These are phyloP conservation scores for Scelioninae gen. 2 DNA, from an alignment of 2,888 invertebrate genomes.

Conservation along the genomic window DNA sequence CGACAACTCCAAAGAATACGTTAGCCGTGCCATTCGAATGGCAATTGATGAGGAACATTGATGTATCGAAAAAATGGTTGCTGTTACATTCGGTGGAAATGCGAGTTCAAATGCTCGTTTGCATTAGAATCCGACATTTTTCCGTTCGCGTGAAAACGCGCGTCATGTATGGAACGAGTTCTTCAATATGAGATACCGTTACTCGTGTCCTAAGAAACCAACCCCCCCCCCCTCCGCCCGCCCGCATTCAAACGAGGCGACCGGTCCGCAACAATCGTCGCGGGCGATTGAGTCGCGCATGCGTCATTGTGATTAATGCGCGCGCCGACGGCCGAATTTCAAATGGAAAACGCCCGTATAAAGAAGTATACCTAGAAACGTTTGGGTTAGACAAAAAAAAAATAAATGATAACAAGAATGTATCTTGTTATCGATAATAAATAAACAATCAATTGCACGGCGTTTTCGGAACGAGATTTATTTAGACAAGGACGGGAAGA, in stretches of 20 bases:
- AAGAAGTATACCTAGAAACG: too few relatives aligned
- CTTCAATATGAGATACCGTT: constrained; percentile 23
- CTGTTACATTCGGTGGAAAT: neutral
- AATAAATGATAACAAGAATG: too few relatives aligned
- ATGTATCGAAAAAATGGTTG: constrained; percentile 3
- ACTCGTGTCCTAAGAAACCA: constrained; percentile 24
- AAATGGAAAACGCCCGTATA: neutral
- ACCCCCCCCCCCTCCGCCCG: too few relatives aligned
- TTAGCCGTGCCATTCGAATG: neutral
- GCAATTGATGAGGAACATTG: neutral
- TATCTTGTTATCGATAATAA: too few relatives aligned
- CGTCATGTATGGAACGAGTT: constrained; percentile 19
- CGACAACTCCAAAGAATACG: too few relatives aligned
- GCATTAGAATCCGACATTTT: constrained; percentile 25
- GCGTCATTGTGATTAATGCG: constrained; percentile 19
- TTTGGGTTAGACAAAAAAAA: too few relatives aligned
- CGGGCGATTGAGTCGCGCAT: constrained; percentile 9
- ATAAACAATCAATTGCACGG: too few relatives aligned
- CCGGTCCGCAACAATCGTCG: constrained; percentile 11
- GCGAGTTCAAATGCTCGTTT: constrained; percentile 29
- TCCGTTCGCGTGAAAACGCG: neutral
- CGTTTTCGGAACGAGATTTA: too few relatives aligned
- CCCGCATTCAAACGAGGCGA: constrained; percentile 4
- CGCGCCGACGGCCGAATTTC: constrained; percentile 1
- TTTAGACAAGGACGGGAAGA: too few relatives aligned